A percentile compares a stretch with the other conserved stretches of the same genome.
phyloP scores from a whole-genome alignment of 2,888 invertebrate species.

The Stictocephala bisonia region DNA sequence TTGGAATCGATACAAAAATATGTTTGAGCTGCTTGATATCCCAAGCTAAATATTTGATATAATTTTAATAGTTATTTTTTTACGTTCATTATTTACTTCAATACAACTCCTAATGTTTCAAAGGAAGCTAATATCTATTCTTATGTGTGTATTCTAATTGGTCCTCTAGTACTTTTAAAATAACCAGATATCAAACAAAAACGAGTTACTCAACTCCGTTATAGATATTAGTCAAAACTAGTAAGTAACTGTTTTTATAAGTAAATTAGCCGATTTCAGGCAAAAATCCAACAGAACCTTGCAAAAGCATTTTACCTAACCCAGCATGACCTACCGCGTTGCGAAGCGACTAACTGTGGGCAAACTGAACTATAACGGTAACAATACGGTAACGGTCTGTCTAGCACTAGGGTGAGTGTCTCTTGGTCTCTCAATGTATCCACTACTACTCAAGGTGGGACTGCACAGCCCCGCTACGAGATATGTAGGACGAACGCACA shows the following conservation, averaged over 20 bases:
- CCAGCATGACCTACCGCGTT: slow-evolving; percentile 26
- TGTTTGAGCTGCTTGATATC: no score
- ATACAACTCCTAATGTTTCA: no score
- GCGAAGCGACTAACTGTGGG: slow-evolving; percentile 41
- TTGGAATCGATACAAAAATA: no score
- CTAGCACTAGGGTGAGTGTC: neutral
- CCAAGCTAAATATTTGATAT: no score
- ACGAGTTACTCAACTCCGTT: neutral
- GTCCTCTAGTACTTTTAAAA: no score
- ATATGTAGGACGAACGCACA: slow-evolving; percentile 32
- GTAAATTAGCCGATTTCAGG: neutral
- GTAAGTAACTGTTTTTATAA: slow-evolving; percentile 26
- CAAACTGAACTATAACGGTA: slow-evolving; percentile 7
- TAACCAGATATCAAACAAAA: neutral
- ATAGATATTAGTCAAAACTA: neutral
- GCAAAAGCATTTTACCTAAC: slow-evolving; percentile 29
- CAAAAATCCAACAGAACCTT: slow-evolving; percentile 10
- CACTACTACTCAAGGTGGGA: neutral
- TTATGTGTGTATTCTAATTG: no score
- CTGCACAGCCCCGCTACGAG: slow-evolving; percentile 25
- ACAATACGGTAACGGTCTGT: neutral
- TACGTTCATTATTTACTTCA: no score
- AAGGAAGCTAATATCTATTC: no score
- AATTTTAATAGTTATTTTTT: no score
- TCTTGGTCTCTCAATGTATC: slow-evolving; percentile 37